Base-by-base conservation (phyloP, 2,797 vertebrate species). In the Pampus argenteus region DNA sequence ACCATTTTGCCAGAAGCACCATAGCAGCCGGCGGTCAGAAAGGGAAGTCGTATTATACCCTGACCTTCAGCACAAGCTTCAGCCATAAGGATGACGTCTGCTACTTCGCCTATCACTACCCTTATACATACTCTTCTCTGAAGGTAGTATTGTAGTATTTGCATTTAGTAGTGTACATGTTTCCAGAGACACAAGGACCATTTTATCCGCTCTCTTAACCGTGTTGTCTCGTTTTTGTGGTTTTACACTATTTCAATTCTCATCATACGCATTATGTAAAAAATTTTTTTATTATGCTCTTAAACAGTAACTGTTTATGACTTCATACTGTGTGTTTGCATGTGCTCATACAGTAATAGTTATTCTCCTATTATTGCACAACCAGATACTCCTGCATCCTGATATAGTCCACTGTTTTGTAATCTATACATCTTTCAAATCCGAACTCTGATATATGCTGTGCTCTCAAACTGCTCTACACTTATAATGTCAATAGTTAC, bases 41-140 rank as follows among this genome's bases (percentile, higher is more conserved):
- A 85, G 98, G 98, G 76, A 99, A 99, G 87, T 99, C 98, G 2
- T 99, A 99, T 61, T 99, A 97, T 70, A 97, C 97, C 4, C 91
- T 97, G 93, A 98, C 97, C 25, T 99, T 99, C 92, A 98, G 96
- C 54, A 91, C 96, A 77, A 95, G 28, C 90, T 99, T 99, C 88
- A 94, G 94, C 40, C 97, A 99, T 82, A 98, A 96, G 91, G 97
- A 98, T 74, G 98, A 99, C 62, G 97, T 99, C 84, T 99, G 98
- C 90, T 99, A 99, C 90, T 99, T 99, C 85, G 97, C 98, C 79
- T 99, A 99, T 84, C 98, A 99, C 90, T 99, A 97, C 85, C 98
- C 98, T 0, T 99, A 99, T 58, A 99, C 98, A 0, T 99, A 96
- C 71, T 98, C 98, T 38, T 95, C 97, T 68, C 95, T 99, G 58